These are phyloP conservation scores for Drosophila hawaiiensis DNA, from an alignment of 2,888 invertebrate genomes.

Conservation along the genomic window DNA sequence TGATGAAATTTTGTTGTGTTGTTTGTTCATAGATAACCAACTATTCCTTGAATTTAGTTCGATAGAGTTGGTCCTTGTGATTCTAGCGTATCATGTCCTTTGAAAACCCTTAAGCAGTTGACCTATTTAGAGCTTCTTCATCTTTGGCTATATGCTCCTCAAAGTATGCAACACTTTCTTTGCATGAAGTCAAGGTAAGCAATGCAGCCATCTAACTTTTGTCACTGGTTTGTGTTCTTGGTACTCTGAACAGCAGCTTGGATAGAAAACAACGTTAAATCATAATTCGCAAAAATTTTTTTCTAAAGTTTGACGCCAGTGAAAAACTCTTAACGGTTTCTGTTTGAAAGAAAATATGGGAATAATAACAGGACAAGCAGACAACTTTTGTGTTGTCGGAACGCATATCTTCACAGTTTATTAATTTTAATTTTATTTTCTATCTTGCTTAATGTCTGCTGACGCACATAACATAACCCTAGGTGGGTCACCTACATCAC, in stretches of 20 bases:
- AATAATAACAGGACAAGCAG: conserved; percentile 21
- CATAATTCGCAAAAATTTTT: too few species aligned
- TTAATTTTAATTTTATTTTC: conserved; percentile 56
- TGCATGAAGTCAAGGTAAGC: rapidly evolving
- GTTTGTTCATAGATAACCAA: background rate
- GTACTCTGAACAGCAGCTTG: background rate
- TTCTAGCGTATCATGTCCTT: background rate
- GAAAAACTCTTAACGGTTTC: conserved; percentile 56
- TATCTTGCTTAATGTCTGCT: background rate
- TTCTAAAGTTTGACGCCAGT: too few species aligned
- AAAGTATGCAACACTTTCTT: background rate
- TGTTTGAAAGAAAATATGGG: conserved; percentile 50
- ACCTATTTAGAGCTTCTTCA: background rate
- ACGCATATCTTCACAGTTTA: conserved; percentile 61
- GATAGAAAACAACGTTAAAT: background rate
- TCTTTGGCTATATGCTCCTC: background rate
- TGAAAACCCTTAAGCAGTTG: background rate
- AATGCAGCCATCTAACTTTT: background rate
- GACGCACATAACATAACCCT: conserved; percentile 1
- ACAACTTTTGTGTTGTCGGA: conserved; percentile 21
- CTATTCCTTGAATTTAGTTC: background rate
- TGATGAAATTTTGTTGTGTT: background rate
- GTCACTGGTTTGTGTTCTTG: background rate
- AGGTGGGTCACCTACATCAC: background rate
- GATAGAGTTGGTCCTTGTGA: background rate